phyloP scores from a whole-genome alignment of 2,797 vertebrate species.

The Eutrigla gurnardus region DNA sequence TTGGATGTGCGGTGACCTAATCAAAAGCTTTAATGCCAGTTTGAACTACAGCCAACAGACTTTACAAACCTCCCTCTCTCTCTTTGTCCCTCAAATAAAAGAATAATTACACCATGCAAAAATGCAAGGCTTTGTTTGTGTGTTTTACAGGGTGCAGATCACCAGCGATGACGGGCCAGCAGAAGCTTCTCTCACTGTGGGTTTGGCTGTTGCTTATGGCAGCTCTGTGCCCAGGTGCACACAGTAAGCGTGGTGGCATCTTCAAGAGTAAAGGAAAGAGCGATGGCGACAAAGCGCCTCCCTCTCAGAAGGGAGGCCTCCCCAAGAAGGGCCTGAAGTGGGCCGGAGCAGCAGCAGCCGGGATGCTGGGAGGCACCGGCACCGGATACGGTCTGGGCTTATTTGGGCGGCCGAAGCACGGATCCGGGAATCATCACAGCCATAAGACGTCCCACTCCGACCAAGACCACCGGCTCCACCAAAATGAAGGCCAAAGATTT shows the following conservation, averaged over 20 bases:
- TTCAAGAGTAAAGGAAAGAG: constrained; percentile 60
- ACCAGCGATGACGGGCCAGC: constrained; percentile 61
- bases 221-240: constrained; percentile 64
- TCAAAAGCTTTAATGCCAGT: constrained; percentile 55
- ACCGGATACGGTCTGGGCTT: constrained; percentile 81
- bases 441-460: constrained; percentile 45
- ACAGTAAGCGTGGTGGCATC: constrained; percentile 62
- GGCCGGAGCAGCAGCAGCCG: constrained; percentile 80
- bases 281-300: constrained; percentile 30
- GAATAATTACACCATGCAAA: not conserved
- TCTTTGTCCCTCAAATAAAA: not conserved
- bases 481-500: constrained; percentile 42
- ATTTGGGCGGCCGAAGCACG: constrained; percentile 69
- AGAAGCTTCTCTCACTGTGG: constrained; percentile 76
- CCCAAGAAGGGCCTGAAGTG: constrained; percentile 78
- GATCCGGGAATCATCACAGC: constrained; percentile 45
- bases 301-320: constrained; percentile 61
- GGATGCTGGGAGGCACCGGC: constrained; percentile 79
- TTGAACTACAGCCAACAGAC: constrained; percentile 45
- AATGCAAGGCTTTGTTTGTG: constrained; percentile 4
- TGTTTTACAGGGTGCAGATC: constrained; percentile 47
- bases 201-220: constrained; percentile 74
- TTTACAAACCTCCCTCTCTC: not conserved
- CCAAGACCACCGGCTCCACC: constrained; percentile 48
- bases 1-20: constrained; percentile 55